Conservation (phyloP, 2,113 vertebrate genomes). For the Ranitomeya imitator region DNA sequence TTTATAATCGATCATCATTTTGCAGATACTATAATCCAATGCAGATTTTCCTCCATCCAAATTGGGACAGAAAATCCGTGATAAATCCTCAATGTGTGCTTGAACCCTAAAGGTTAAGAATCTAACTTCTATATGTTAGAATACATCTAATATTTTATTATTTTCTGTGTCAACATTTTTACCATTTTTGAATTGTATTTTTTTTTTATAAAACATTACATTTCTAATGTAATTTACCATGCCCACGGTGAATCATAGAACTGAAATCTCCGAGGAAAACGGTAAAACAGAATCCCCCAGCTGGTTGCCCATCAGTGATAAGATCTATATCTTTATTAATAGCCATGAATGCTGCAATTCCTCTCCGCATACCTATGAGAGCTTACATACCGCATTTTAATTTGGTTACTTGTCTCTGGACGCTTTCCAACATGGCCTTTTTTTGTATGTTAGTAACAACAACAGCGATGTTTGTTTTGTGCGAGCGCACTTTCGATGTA, state of each 20-base stretch:
- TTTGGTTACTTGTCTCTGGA: conserved; percentile 26
- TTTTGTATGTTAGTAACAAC: conserved; percentile 19
- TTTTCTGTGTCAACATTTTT: not conserved
- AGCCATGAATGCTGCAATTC: conserved; percentile 24
- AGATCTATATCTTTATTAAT: conserved; percentile 25
- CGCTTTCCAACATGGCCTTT: conserved; percentile 23
- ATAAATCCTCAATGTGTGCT: no score
- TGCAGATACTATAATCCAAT: no score
- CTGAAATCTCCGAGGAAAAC: not conserved
- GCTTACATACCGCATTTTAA: conserved; percentile 20
- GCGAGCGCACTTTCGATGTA: not conserved
- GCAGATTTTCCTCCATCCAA: no score
- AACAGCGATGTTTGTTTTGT: not conserved
- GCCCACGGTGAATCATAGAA: not conserved
- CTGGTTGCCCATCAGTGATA: not conserved
- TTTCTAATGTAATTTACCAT: not conserved
- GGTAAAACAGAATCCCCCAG: not conserved
- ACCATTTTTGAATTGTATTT: not conserved
- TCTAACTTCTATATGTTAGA: not conserved
- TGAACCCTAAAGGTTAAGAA: no score
- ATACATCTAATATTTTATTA: not conserved
- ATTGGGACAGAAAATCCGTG: no score
- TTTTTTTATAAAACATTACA: not conserved
- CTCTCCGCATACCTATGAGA: not conserved
- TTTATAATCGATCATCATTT: no score